Conservation (phyloP, 1,140 invertebrate species). For the Drosophila pachea region DNA sequence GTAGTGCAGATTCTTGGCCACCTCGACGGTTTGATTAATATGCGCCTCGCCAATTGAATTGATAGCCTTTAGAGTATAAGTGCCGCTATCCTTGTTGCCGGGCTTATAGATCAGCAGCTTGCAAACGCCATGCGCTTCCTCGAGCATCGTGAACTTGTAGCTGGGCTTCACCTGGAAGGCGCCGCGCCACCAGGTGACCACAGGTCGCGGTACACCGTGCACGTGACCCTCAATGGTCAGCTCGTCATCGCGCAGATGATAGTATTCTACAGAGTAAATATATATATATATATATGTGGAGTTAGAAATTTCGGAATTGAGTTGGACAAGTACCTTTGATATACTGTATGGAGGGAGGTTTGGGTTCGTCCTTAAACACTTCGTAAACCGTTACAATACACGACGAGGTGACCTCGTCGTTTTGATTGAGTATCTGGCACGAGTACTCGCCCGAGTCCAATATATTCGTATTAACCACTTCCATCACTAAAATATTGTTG, state of each 20-base stretch:
- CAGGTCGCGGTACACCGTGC: conserved; percentile 70
- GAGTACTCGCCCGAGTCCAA: conserved; percentile 87
- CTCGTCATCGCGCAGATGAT: conserved; percentile 77
- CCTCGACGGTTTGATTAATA: conserved; percentile 71
- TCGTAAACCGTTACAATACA: conserved; percentile 80
- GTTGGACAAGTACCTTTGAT: conserved; percentile 67
- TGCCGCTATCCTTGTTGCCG: conserved; percentile 81
- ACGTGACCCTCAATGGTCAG: conserved; percentile 75
- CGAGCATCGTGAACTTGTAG: conserved; percentile 77
- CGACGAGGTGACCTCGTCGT: conserved; percentile 85
- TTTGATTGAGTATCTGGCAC: conserved; percentile 86
- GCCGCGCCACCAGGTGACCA: conserved; percentile 72
- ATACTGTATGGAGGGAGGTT: conserved; percentile 74
- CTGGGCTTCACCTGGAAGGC: conserved; percentile 71
- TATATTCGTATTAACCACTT: conserved; percentile 84
- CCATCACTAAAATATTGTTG: conserved; percentile 87
- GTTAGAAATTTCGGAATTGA: not conserved
- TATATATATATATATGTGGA: not conserved
- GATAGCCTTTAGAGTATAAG: conserved; percentile 83
- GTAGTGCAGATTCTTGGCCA: conserved; percentile 71
- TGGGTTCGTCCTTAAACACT: conserved; percentile 78
- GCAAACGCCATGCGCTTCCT: conserved; percentile 77
- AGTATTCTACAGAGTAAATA: conserved; percentile 64
- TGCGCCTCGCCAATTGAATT: conserved; percentile 84
- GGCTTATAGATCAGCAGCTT: conserved; percentile 83